A percentile compares a stretch with the other conserved stretches of the same genome.
Evolutionary conservation across 1,140 invertebrate species (phyloP).

Genomic region (Piezodorus guildinii): DNA sequence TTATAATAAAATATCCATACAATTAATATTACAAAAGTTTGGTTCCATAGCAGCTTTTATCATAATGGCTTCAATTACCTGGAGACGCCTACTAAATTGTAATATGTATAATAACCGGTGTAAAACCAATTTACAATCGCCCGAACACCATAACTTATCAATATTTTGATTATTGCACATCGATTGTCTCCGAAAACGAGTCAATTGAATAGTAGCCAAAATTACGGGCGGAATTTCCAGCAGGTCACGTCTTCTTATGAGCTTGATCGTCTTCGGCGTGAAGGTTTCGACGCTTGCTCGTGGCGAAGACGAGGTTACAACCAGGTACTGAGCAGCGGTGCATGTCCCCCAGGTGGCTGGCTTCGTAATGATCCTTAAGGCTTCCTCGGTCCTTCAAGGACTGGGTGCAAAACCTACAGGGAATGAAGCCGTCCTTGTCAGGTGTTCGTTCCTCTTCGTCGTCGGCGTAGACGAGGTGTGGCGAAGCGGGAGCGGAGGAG

Average conservation of each 20-base stretch:
- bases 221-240: neutral
- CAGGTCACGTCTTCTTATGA: constrained; percentile 10
- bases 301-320: constrained; percentile 71
- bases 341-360: constrained; percentile 56
- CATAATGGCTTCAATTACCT: constrained; percentile 2
- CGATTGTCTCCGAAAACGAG: neutral
- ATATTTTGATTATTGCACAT: constrained; percentile 15
- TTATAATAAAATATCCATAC: neutral
- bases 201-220: neutral
- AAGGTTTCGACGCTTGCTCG: constrained; percentile 56
- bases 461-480: constrained; percentile 37
- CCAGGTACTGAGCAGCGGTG: constrained; percentile 65
- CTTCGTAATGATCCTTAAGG: constrained; percentile 55
- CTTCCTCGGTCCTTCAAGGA: constrained; percentile 44
- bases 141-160: neutral
- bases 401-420: constrained; percentile 52
- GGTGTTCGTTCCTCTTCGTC: constrained; percentile 43
- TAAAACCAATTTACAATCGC: neutral
- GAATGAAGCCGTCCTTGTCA: constrained; percentile 48
- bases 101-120: constrained; percentile 1
- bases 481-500: constrained; percentile 29
- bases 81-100: neutral
- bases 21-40: neutral
- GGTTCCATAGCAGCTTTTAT: neutral
- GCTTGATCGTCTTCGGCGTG: constrained; percentile 44